phyloP scores from a whole-genome alignment of 1,140 invertebrate genomes.

The Tetramorium simillimum region DNA sequence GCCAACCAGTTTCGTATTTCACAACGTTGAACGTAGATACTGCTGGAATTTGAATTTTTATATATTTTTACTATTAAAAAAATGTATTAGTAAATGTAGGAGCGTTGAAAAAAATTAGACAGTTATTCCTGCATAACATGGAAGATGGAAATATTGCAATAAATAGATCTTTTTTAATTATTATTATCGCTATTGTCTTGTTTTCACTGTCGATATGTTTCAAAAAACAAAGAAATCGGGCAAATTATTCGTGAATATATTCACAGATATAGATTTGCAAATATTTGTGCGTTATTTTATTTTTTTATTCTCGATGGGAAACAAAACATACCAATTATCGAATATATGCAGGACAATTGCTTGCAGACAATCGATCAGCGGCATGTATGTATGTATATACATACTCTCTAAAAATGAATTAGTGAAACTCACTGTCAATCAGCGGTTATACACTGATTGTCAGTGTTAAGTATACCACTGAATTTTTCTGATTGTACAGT shows the following conservation, averaged over 20 bases:
- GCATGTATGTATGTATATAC: background rate
- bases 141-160: background rate
- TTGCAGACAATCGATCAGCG: background rate
- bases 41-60: constrained; percentile 32
- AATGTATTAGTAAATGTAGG: background rate
- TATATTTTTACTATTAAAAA: constrained; percentile 1
- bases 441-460: too few species aligned
- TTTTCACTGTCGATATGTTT: background rate
- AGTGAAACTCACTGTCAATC: too few species aligned
- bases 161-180: background rate
- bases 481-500: too few species aligned
- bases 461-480: too few species aligned
- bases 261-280: background rate
- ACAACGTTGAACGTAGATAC: constrained; percentile 21
- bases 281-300: constrained; percentile 11
- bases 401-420: too few species aligned
- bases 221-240: background rate
- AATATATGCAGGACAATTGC: background rate
- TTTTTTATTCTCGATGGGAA: constrained; percentile 2
- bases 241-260: constrained; percentile 4
- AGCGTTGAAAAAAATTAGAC: background rate
- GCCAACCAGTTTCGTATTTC: constrained; percentile 40
- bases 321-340: constrained; percentile 11
- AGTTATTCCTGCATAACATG: background rate
- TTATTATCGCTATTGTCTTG: background rate